Percentiles rank a stretch among this genome's conserved stretches.
Evolutionary conservation across 2,113 vertebrate genomes (phyloP).

Genomic region (Apus apus): DNA sequence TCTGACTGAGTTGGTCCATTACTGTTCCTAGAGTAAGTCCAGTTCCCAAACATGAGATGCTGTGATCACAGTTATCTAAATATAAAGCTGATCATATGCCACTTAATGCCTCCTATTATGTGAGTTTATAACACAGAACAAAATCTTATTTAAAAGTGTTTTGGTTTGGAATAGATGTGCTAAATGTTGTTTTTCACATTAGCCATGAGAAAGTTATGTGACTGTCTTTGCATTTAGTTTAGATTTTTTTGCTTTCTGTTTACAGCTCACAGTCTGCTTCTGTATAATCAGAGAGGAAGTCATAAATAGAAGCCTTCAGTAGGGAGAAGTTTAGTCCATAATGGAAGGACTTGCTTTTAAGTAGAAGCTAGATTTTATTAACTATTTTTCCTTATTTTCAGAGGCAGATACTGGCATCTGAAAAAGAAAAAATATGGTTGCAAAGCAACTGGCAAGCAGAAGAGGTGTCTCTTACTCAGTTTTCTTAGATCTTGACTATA

Average conservation of each 20-base stretch:
- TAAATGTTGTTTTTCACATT: not conserved
- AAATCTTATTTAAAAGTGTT: not conserved
- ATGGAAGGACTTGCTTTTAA: not conserved
- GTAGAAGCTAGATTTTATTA: not conserved
- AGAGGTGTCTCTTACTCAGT: not conserved
- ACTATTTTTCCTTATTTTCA: not conserved
- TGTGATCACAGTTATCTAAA: not conserved
- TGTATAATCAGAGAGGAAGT: not conserved
- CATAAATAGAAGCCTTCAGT: not conserved
- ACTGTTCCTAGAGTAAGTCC: not conserved
- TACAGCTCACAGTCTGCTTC: not conserved
- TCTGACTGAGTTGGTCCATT: not conserved
- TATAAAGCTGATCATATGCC: not conserved
- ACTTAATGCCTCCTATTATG: not conserved
- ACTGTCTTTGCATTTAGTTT: not conserved
- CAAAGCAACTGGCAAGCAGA: not conserved
- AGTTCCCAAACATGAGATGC: not conserved
- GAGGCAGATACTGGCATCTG: not conserved
- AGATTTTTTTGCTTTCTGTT: conserved; percentile 7
- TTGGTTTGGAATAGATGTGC: not conserved
- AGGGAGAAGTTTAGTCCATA: not conserved
- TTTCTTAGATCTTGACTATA: not conserved
- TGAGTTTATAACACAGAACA: not conserved
- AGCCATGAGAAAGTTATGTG: not conserved
- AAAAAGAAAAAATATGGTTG: not conserved